Conservation (phyloP, 2,888 invertebrate species). For the Mantis religiosa region DNA sequence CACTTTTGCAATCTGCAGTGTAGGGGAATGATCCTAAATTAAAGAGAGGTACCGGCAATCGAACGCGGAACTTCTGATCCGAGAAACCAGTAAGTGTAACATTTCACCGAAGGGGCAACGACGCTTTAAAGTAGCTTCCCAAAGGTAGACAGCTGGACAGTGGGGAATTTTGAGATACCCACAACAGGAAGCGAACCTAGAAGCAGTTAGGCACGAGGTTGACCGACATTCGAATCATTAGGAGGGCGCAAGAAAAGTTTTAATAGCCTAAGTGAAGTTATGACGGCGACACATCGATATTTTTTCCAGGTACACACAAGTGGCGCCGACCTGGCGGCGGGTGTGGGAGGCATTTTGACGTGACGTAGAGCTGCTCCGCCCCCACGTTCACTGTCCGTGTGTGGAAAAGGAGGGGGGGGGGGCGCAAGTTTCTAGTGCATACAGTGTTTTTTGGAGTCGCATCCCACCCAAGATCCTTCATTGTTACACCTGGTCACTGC, state of each 20-base stretch:
- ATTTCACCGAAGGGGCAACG: too few relatives aligned
- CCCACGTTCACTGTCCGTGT: not conserved
- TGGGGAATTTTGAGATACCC: not conserved
- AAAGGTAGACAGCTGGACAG: too few relatives aligned
- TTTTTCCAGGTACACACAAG: not conserved
- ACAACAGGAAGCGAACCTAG: not conserved
- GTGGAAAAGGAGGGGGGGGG: not conserved
- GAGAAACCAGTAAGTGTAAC: too few relatives aligned
- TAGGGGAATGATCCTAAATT: too few relatives aligned
- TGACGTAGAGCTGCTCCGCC: not conserved
- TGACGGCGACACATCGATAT: not conserved
- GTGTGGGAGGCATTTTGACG: not conserved
- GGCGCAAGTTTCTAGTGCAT: not conserved
- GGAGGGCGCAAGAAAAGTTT: not conserved
- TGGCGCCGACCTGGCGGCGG: constrained; percentile 7
- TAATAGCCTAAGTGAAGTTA: not conserved
- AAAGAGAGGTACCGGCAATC: too few relatives aligned
- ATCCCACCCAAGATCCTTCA: not conserved
- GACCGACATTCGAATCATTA: not conserved
- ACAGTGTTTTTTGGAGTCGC: not conserved
- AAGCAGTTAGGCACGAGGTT: not conserved
- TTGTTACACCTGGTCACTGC: not conserved
- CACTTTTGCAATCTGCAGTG: too few relatives aligned
- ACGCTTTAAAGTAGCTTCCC: too few relatives aligned
- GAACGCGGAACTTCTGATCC: too few relatives aligned